Evolutionary conservation across 1,140 invertebrate species (phyloP), one percentile per base, ranked within the genome.

Genomic region (Eupristina koningsbergeri): DNA sequence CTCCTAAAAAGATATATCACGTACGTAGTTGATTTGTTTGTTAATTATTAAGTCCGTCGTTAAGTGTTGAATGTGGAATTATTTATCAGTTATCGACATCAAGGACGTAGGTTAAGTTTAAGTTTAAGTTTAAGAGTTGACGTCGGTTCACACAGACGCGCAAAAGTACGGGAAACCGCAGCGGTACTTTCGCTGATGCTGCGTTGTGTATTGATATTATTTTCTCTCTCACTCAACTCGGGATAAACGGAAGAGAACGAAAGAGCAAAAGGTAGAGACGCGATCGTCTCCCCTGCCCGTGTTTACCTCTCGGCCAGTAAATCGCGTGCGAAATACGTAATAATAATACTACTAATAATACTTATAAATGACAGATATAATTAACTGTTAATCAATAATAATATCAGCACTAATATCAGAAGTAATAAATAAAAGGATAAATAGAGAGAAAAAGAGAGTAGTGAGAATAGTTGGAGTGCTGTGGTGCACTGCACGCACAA

Each of bases 341-440:
- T 84, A 84, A 80, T 84, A 84, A 80, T 84, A 84, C 79, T 71
- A 85, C 84, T 85, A 85, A 85, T 85, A 85, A 85, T 85, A 85
- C 84, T 85, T 85, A 76, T 61, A 81, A 75, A 84, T 80, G 61
- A 84, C 61, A 69, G 74, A 36, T 34, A 83, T 83, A 83, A 58
- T 73, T 69, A 63, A 77, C 58, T n/a, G 53, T 69, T 73, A 41
- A 74, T 76, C 47, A 47, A 82, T 83, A 78, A 79, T 84, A 84
- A 84, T 84, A 80, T 80, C 83, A 80, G 77, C 80, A 80, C 83
- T 84, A 84, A 84, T 84, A 84, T 80, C 78, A 80, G 22, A 63
- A 80, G 71, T 80, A 84, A 84, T 84, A 84, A 84, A 84, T 84
- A 80, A 84, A 80, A 80, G 75, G 69, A 80, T 22, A 83, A 31